Base-by-base conservation (phyloP, 2,113 vertebrate species). In the Oxygymnocypris stewartii region DNA sequence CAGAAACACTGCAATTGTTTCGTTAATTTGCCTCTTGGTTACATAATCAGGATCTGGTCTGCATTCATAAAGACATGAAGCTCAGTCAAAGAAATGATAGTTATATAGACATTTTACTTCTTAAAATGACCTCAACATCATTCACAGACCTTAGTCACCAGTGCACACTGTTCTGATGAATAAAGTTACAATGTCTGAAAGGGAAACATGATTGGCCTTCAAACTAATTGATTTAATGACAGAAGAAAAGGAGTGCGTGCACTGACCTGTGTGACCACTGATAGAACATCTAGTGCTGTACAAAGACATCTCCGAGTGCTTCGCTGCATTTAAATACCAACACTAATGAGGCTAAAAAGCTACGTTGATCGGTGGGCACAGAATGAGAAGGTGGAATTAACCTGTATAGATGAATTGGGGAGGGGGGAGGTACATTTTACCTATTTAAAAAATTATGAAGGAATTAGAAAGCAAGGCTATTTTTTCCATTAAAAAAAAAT, bases 221-320 rank as follows among this genome's bases (percentile, higher is more conserved):
- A 81, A 88, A 81, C 44, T 57, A 88, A 88, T 82, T 85, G 51
- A 85, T 85, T 80, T 76, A 40, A 85, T 85, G 78, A 85, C 71
- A 85, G 71, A 47, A 69, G 44, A 57, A n/a, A 63, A 77, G 77
- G 69, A 76, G 78, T 20, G n/a, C 7, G 47, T 82, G 79, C 37
- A 59, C 23, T 80, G 86, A 84, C 76, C 82, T 74, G 8, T 49
- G 54, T 61, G 65, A 74, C 67, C 69, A 75, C 79, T 65, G 40
- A 82, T 47, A 37, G 54, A 80, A 71, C 63, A 82, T 25, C 47
- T 31, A 82, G 80, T 69, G 80, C 63, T 69, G 25, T 59, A 67
- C 20, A 61, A 63, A 80, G 49, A 82, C 57, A 10, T 81, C 44
- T n/a, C 12, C n/a, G 54, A 80, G 78, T 23, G 54, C 37, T 57